Conservation (phyloP, 2,888 invertebrate species). For the Galeopsomyia nigrocyanea region DNA sequence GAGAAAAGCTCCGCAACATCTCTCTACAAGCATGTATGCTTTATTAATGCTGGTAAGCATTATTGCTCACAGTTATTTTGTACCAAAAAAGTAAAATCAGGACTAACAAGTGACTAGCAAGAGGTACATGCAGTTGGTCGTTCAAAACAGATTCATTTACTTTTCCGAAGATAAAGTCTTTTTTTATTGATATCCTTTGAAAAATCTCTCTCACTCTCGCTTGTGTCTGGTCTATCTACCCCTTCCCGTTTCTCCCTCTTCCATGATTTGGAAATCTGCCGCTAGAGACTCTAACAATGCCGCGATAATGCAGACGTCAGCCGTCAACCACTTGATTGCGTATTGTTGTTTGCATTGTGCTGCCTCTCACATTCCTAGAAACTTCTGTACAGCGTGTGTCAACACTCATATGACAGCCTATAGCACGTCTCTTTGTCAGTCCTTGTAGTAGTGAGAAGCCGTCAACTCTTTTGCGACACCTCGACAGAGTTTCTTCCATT, state of each 20-base stretch:
- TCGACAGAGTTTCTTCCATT: too few relatives aligned
- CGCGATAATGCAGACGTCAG: conserved; percentile 61
- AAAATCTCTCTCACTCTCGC: too few relatives aligned
- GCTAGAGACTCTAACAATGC: conserved; percentile 60
- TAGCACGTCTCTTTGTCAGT: too few relatives aligned
- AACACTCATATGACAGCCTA: too few relatives aligned
- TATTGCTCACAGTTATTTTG: too few relatives aligned
- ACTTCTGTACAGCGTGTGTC: too few relatives aligned
- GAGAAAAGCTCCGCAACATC: conserved; percentile 44
- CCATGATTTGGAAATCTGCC: conserved; percentile 57
- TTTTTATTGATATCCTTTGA: too few relatives aligned
- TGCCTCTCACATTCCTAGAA: conserved; percentile 1
- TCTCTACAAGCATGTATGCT: conserved; percentile 43
- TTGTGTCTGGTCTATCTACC: neutral
- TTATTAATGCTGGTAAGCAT: conserved; percentile 55
- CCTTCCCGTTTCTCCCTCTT: neutral
- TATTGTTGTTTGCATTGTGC: conserved; percentile 63
- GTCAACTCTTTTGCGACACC: too few relatives aligned
- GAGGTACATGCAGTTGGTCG: conserved; percentile 4
- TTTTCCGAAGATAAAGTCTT: too few relatives aligned
- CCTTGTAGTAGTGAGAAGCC: too few relatives aligned
- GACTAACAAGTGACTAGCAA: conserved; percentile 8
- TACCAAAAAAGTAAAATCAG: conserved; percentile 40
- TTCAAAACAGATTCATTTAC: neutral
- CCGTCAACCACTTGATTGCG: conserved; percentile 65